Conservation (phyloP, 2,113 vertebrate species). For the Siphamia tubifer region DNA sequence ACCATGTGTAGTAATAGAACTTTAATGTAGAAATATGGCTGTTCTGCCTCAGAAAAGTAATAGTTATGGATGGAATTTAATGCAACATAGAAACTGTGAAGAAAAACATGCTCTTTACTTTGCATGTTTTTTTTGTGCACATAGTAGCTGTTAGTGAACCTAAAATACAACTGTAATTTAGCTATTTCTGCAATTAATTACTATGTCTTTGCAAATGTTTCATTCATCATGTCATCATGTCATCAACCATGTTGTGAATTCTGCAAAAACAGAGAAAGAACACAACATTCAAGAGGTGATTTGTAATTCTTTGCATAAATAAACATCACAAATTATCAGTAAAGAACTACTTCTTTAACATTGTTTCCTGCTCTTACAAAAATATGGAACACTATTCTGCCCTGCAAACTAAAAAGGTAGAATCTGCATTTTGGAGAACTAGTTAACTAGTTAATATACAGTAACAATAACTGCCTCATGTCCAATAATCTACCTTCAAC, state of each 20-base stretch:
- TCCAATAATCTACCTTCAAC: no score
- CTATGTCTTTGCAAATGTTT: no score
- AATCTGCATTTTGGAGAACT: no score
- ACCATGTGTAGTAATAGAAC: background rate
- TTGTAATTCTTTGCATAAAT: background rate
- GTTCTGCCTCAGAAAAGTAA: background rate
- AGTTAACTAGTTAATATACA: no score
- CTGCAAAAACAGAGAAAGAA: no score
- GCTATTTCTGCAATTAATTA: conserved; percentile 1
- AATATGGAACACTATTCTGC: background rate
- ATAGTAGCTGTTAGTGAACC: background rate
- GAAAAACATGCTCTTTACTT: background rate
- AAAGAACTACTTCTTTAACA: background rate
- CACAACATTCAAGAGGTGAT: no score
- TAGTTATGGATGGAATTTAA: background rate
- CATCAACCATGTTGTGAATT: no score
- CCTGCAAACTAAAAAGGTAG: no score
- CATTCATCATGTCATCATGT: no score
- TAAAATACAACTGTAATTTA: background rate
- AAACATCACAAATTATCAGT: background rate
- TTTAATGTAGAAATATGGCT: no score
- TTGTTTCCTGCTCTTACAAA: background rate
- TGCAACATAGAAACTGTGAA: background rate
- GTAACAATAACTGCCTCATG: no score
- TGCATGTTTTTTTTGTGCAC: background rate